A percentile compares a stretch with the other conserved stretches of the same genome.
phyloP scores from a whole-genome alignment of 2,888 invertebrate species.

The Synanthedon vespiformis region DNA sequence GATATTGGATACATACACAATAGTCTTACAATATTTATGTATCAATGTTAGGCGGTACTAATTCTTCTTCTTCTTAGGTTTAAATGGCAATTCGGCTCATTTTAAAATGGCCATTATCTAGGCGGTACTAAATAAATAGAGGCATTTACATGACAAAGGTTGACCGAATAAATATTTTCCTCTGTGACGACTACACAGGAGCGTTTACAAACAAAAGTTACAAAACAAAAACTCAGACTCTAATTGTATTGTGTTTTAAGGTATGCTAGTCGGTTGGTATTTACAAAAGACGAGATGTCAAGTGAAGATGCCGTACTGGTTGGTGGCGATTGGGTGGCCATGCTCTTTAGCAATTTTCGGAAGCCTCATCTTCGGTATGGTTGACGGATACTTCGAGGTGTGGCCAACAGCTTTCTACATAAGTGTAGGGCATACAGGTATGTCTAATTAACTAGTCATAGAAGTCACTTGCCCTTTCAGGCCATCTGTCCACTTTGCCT shows the following conservation, averaged over 20 bases:
- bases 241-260: slow-evolving; percentile 20
- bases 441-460: slow-evolving; percentile 4
- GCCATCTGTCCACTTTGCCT: no score
- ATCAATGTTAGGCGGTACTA: no score
- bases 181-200: not conserved
- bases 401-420: slow-evolving; percentile 81
- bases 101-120: no score
- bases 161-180: not conserved
- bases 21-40: no score
- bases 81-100: no score
- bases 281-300: slow-evolving; percentile 77
- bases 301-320: slow-evolving; percentile 67
- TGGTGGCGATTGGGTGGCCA: slow-evolving; percentile 72
- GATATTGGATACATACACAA: no score
- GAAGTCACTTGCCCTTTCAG: no score
- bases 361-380: slow-evolving; percentile 77
- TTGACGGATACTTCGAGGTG: slow-evolving; percentile 73
- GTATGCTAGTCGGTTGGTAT: slow-evolving; percentile 80
- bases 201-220: not conserved
- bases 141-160: not conserved
- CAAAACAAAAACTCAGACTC: not conserved
- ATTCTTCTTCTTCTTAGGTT: no score
- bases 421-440: slow-evolving; percentile 77
- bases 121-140: not conserved
- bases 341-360: slow-evolving; percentile 69